Evolutionary conservation across 2,888 invertebrate species (phyloP), one percentile per base, ranked within the genome.

Genomic region (Exocentrus adspersus): DNA sequence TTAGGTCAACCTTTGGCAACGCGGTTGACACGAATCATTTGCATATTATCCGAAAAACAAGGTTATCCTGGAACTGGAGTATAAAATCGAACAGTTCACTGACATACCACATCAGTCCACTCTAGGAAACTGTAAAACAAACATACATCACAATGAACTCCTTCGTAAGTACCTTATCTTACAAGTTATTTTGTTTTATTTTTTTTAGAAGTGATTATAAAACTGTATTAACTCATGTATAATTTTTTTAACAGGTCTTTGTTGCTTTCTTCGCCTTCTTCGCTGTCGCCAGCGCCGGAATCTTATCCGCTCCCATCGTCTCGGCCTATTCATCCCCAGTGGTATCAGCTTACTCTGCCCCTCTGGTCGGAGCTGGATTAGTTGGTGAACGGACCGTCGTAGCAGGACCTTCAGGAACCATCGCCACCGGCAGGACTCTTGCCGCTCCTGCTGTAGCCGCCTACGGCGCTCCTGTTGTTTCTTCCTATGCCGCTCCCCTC

Each of bases 331-430:
- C 66, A 16, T 68, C 67, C 12, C 71, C 68, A 42, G 67, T 61
- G 16, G 65, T 68, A 14, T 67, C 68, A 16, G 61, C 72, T 19
- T 65, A 72, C 21, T 20, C 43, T 24, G 43, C 43, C 7, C 28
- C 54, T 48, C 51, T 52, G 41, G 20, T 67, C 30, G 62, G 64
- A 28, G 72, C 59, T 30, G 53, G 53, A 42, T 17, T 51, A 51
- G 32, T 32, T 5, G 51, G 51, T 19, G 51, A 51, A n/a, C 30
- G 43, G 17, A 54, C 72, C 7, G 67, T 73, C 19, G 61, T 76
- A 24, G 72, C 75, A 68, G 75, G 77, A 48, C 77, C 78, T 20
- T 77, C 77, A 46, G 77, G 78, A 16, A 75, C 73, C 16, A 76
- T 78, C 52, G 63, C 73, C 21, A 70, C 76, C 30, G 65, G 71